A percentile compares a stretch with the other conserved stretches of the same genome.
phyloP scores from a whole-genome alignment of 1,140 invertebrate species.

The Drosophila tropicalis region DNA sequence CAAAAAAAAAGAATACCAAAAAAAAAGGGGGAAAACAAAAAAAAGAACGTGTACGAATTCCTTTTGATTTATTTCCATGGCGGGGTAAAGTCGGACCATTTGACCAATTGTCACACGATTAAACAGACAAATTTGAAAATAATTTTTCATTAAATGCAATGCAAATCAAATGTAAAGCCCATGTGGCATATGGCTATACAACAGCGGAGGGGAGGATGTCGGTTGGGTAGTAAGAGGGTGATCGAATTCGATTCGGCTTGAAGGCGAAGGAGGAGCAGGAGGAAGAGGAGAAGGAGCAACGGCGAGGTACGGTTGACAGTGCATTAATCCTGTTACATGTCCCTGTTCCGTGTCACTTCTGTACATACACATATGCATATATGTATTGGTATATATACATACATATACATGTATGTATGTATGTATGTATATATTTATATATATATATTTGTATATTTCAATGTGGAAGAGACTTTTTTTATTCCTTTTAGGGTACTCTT shows the following conservation, averaged over 20 bases:
- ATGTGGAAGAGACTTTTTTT: slow-evolving; percentile 26
- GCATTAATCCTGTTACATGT: slow-evolving; percentile 75
- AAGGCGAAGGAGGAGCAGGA: too few relatives aligned
- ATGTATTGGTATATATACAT: too few relatives aligned
- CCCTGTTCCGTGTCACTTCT: slow-evolving; percentile 42
- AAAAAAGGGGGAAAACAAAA: slow-evolving; percentile 23
- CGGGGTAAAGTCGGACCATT: slow-evolving; percentile 41
- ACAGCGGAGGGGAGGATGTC: not conserved
- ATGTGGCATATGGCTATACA: slow-evolving; percentile 60
- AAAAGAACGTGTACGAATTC: slow-evolving; percentile 32
- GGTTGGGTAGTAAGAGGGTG: not conserved
- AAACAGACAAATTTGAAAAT: slow-evolving; percentile 81
- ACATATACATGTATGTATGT: slow-evolving; percentile 18
- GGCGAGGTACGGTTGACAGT: slow-evolving; percentile 40
- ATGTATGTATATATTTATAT: slow-evolving; percentile 31
- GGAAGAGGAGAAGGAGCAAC: too few relatives aligned
- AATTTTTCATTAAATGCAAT: slow-evolving; percentile 81
- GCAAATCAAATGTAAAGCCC: slow-evolving; percentile 76
- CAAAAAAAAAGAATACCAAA: slow-evolving; percentile 25
- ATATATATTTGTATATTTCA: slow-evolving; percentile 20
- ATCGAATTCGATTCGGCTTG: not conserved
- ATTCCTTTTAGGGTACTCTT: not conserved
- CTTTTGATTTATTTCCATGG: slow-evolving; percentile 68
- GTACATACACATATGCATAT: slow-evolving; percentile 4
- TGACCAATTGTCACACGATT: slow-evolving; percentile 79